Evolutionary conservation across 2,797 vertebrate genomes (phyloP), one percentile per base, ranked within the genome.

Genomic region (Craterocephalus amniculus): DNA sequence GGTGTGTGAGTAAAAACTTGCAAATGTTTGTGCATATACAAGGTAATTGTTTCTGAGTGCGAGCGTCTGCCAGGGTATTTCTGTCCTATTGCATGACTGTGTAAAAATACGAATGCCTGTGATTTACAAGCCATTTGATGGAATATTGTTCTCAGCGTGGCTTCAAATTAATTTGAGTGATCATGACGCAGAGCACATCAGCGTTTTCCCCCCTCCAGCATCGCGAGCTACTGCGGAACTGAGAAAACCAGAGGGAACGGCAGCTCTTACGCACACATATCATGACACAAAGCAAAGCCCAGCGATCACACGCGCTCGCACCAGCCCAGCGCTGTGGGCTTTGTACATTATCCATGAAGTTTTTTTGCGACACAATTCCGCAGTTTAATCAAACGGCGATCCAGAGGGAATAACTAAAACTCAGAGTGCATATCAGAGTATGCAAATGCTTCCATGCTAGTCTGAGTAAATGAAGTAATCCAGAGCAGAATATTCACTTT

Each of bases 91-190:
- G n/a, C n/a, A 55, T 16, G 29, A 7, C 14, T 38, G 62, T 55
- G 38, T 45, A 11, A 35, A 51, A 71, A 61, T 85, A 57, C 12
- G 43, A 76, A 52, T 36, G 68, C 43, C 60, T 73, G 60, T 72
- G 69, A 83, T 87, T 90, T 81, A 84, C 77, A 79, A 87, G 72
- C 71, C 74, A 70, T 86, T 88, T 87, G 83, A 89, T 76, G 60
- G 83, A 84, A 87, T 88, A 85, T 85, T 91, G 83, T 90, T 88
- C 87, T 89, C 85, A 66, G 89, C 60, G 14, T 48, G 84, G 59
- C 61, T 85, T 67, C 78, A 87, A 89, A 89, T 89, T 89, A 88
- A 90, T 88, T 89, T 84, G 63, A 87, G 80, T 86, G 78, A 86
- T 89, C 81, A 81, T 83, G 64, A 80, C 81, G 43, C 70, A 59